These are phyloP conservation scores for Botrylloides violaceus DNA, from an alignment of 23 tunicate genomes.

Conservation along the genomic window DNA sequence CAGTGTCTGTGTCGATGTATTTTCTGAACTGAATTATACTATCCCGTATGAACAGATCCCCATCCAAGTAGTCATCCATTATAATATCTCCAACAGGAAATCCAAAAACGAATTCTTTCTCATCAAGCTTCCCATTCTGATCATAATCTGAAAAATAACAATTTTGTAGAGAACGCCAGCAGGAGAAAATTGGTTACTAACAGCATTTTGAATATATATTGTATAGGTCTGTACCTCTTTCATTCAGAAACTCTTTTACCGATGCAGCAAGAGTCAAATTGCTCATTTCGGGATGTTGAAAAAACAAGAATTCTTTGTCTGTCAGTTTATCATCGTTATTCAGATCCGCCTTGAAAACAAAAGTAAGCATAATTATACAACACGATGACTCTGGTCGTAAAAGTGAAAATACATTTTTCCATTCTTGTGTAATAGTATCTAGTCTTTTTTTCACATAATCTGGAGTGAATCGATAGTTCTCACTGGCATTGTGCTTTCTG, in stretches of 20 bases:
- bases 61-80: conserved; percentile 5
- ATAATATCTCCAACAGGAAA: conserved; percentile 25
- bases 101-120: conserved; percentile 17
- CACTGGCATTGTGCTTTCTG: not conserved
- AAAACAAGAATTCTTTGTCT: conserved; percentile 5
- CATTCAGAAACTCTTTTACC: conserved; percentile 12
- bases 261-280: conserved; percentile 3
- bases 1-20: not conserved
- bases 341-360: conserved; percentile 13
- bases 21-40: conserved; percentile 16
- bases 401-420: not conserved
- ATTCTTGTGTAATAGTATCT: conserved; percentile 9
- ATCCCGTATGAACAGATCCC: conserved; percentile 1
- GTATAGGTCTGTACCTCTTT: too few species aligned
- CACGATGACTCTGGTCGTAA: not conserved
- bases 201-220: too few species aligned
- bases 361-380: too few species aligned
- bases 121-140: conserved; percentile 11
- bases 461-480: not conserved
- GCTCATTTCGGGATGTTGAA: conserved; percentile 33
- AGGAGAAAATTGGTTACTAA: too few species aligned
- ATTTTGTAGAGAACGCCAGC: too few species aligned
- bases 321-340: not conserved
- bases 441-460: conserved; percentile 5
- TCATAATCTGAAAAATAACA: conserved; percentile 20